Evolutionary conservation across 2,888 invertebrate genomes (phyloP), one percentile per base, ranked within the genome.

Genomic region (Fragum whitleyi): DNA sequence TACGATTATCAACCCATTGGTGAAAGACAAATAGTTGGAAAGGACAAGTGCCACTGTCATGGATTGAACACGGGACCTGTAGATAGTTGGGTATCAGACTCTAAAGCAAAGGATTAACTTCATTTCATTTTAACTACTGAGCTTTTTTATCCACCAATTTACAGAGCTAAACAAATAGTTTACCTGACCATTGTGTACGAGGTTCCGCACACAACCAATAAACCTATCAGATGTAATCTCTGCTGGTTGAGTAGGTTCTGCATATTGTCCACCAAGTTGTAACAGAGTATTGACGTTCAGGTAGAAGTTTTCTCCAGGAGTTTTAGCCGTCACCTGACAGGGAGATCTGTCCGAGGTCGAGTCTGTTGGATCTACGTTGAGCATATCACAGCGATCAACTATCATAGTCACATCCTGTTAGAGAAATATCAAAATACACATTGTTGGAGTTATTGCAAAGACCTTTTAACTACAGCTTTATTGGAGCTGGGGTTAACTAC

Each of bases 251-350:
- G 67, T 62, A 9, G 85, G 83, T 14, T 71, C 59, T 23, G 86
- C 75, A 51, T 89, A 88, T 36, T 98, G 97, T 28, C 94, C 92
- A 74, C 99, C 99, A 78, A 99, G 96, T 95, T 99, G 99, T 69
- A 99, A 95, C 0, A 98, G 98, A 0, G 98, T 96, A 94, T 98
- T 98, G 0, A 99, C 97, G 94, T 99, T 99, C 70, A 99, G 95
- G 94, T 98, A 98, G 94, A 98, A 98, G 93, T 97, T 98, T 94
- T 98, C 98, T 0, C 98, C 98, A 0, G 98, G 98, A 87, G 98
- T 97, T 21, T 96, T 96, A 39, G 97, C 98, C 83, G 96, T 96
- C 0, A 97, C 97, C 94, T 98, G 98, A 94, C 99, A 99, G 14
- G 96, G 96, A 51, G 96, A 96, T 89, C 97, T 97, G 92, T 98